Evolutionary conservation across 1,140 invertebrate species (phyloP), one percentile per base, ranked within the genome.

Genomic region (Dolichoris vasculosae): DNA sequence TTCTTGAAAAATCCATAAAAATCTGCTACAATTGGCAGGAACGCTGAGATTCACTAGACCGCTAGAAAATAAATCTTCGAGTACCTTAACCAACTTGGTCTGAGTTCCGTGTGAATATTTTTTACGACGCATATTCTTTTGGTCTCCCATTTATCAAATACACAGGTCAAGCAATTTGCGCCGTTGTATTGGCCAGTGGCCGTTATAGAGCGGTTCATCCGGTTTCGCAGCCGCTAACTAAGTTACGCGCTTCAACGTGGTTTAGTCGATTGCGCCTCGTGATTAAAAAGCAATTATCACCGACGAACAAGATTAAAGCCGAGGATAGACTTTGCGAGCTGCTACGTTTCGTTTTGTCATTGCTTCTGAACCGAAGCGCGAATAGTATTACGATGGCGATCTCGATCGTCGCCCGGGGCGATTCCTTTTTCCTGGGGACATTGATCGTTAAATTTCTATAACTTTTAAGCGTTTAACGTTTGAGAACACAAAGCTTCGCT

Each of bases 241-340:
- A 46, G 48, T 80, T 85, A 85, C 38, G 67, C 20, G 38, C 26
- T 20, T 48, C 0, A 23, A 43, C 59, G 35, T 35, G 71, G 30
- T 63, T 35, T 46, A 2, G 17, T 20, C 78, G 80, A 82, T 82
- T 63, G 63, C 79, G 26, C 80, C 13, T 15, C 73, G 32, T 73
- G 80, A 86, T 86, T 86, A 82, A 81, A 77, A 77, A 82, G 71
- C 84, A 86, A 86, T 86, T 86, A 86, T 77, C 73, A 17, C 43
- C n/a, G 40, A 75, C 69, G 64, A 82, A 78, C 73, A 40, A 77
- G 80, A 64, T 81, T 82, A 67, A 17, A 26, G 1, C 26, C n/a
- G n/a, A 48, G 81, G 46, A 1, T 46, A 11, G 55, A 23, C 30
- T 23, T n/a, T 35, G 81, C 32, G 30, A n/a, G 11, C n/a, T n/a